These are phyloP conservation scores for Epinephelus lanceolatus DNA, from an alignment of 2,113 vertebrate species.

Conservation along the genomic window DNA sequence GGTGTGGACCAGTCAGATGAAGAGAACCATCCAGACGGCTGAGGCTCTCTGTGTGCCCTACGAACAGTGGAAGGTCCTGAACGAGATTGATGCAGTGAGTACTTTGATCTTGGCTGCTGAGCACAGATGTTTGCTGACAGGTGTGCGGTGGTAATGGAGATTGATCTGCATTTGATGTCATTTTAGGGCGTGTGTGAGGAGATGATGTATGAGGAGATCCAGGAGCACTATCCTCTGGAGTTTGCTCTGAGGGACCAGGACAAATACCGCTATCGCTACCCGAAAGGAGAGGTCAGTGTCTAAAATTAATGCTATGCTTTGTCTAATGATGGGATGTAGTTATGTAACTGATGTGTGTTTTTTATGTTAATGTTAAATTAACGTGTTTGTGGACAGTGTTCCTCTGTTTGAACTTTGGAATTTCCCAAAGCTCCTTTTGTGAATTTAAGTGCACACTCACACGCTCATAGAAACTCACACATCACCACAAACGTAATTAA, in stretches of 20 bases:
- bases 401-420: constrained; percentile 19
- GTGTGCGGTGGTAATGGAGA: not conserved
- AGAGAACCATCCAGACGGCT: constrained; percentile 98
- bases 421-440: not conserved
- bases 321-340: not conserved
- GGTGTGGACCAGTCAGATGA: constrained; percentile 99
- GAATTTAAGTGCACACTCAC: not conserved
- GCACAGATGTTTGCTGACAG: not conserved
- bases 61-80: constrained; percentile 99
- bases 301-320: not conserved
- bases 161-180: constrained; percentile 56
- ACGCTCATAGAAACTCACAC: not conserved
- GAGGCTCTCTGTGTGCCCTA: constrained; percentile 95
- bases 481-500: constrained; percentile 17
- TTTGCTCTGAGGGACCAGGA: constrained; percentile 98
- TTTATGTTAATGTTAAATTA: not conserved
- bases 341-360: not conserved
- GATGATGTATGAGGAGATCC: constrained; percentile 98
- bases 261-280: constrained; percentile 98
- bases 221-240: constrained; percentile 92
- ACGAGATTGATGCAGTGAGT: constrained; percentile 96
- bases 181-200: constrained; percentile 96
- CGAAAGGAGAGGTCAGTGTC: constrained; percentile 94
- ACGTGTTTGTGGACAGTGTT: not conserved
- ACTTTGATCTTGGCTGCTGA: rapidly evolving